Evolutionary conservation across 1,140 invertebrate genomes (phyloP), one percentile per base, ranked within the genome.

Genomic region (Ceratosolen fusciceps): DNA sequence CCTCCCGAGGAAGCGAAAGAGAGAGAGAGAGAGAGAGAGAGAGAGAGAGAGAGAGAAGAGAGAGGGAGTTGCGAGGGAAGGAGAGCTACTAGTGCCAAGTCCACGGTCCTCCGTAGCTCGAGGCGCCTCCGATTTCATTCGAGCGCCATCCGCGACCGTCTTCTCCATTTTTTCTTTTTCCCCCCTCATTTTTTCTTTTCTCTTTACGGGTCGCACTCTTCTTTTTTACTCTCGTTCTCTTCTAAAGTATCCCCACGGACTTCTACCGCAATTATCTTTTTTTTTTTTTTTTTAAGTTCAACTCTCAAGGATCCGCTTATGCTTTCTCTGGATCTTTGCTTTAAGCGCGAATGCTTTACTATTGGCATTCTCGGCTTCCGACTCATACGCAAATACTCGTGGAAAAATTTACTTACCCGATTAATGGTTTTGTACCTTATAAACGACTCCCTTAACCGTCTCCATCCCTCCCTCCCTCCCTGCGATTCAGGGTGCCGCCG

Each of bases 61-160:
- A 47, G 21, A 39, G 37, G 21, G 37, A 68, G 21, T 24, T n/a
- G 9, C 56, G 26, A 60, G 21, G 10, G 37, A n/a, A 19, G 31
- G 37, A 1, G 21, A 37, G 21, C 37, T 8, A 34, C 31, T 24
- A 65, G 31, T 68, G 34, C 70, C 79, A 83, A 83, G 80, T 83
- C 80, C 62, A 81, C 43, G 82, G 77, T 74, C 79, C 67, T 72
- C 56, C 49, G 58, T 68, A 67, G 56, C 70, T 47, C 24, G 29
- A 16, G 49, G 77, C 70, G 37, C 9, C 62, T 31, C 16, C 24
- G 72, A 68, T 76, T 76, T 76, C 74, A 52, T 76, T 72, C 56
- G 14, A 49, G 12, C 26, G 56, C 24, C 8, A 9, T 4, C 16
- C 56, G 56, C 56, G 56, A 26, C 26, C n/a, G 9, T 60, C 26